Percentiles rank a stretch among this genome's conserved stretches.
Conservation (phyloP, 1,140 invertebrate genomes). For the Trigoniulus corallinus region DNA sequence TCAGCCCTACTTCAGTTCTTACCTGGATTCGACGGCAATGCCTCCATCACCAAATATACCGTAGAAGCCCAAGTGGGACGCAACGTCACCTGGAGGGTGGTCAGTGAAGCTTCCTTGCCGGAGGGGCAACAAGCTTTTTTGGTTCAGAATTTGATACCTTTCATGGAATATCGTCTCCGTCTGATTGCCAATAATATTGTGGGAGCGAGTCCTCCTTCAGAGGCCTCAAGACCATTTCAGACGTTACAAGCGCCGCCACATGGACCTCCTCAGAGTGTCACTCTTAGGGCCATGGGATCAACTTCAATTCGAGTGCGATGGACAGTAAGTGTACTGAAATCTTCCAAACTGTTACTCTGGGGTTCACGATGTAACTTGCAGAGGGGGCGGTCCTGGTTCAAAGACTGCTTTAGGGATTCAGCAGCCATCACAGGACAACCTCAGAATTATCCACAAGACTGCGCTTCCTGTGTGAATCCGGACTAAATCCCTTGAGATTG, state of each 20-base stretch:
- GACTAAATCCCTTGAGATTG: too few relatives aligned
- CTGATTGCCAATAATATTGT: conserved; percentile 91
- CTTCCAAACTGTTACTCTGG: too few relatives aligned
- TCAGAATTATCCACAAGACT: too few relatives aligned
- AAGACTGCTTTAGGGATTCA: too few relatives aligned
- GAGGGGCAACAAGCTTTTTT: conserved; percentile 64
- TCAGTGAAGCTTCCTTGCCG: conserved; percentile 73
- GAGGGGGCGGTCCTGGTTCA: too few relatives aligned
- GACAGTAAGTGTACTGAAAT: conserved; percentile 88
- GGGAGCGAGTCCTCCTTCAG: conserved; percentile 68
- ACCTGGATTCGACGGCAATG: conserved; percentile 94
- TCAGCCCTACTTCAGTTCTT: conserved; percentile 92
- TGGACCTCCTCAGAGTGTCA: conserved; percentile 85
- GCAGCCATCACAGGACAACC: too few relatives aligned
- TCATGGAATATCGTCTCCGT: conserved; percentile 74
- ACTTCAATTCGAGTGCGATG: conserved; percentile 81
- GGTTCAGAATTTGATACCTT: conserved; percentile 66
- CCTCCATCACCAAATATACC: conserved; percentile 92
- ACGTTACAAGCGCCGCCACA: conserved; percentile 88
- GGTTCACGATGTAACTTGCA: too few relatives aligned
- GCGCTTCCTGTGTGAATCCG: too few relatives aligned
- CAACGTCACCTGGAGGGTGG: conserved; percentile 65
- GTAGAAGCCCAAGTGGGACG: conserved; percentile 71
- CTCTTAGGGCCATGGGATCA: conserved; percentile 80
- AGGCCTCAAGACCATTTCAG: conserved; percentile 86